Percentiles rank a stretch among this genome's conserved stretches.
Conservation (phyloP, 2,888 invertebrate species). For the Stegophylla sp. region DNA sequence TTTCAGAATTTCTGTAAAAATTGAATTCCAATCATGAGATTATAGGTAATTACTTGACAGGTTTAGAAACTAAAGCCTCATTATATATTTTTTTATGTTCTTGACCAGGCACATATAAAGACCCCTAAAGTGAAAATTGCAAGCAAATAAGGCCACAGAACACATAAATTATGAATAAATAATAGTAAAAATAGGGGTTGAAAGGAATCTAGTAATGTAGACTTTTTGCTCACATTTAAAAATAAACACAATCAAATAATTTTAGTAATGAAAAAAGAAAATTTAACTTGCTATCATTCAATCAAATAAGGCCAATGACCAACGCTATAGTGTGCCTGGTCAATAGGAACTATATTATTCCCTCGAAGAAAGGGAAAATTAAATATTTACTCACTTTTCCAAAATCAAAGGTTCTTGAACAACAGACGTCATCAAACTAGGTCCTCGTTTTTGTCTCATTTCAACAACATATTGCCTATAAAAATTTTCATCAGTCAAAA, state of each 20-base stretch:
- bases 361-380: constrained; percentile 8
- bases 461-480: constrained; percentile 53
- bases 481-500: constrained; percentile 32
- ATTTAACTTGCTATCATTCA: constrained; percentile 26
- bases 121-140: constrained; percentile 47
- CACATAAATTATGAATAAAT: constrained; percentile 29
- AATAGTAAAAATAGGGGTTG: constrained; percentile 45
- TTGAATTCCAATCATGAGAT: constrained; percentile 1
- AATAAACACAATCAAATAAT: constrained; percentile 52
- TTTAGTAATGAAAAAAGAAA: constrained; percentile 38
- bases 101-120: constrained; percentile 58
- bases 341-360: constrained; percentile 38
- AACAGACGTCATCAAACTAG: constrained; percentile 56
- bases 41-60: not conserved
- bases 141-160: constrained; percentile 30
- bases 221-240: constrained; percentile 52
- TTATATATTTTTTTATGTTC: constrained; percentile 36
- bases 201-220: constrained; percentile 48
- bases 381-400: constrained; percentile 54
- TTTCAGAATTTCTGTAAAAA: constrained; percentile 26
- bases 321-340: constrained; percentile 57
- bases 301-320: constrained; percentile 49
- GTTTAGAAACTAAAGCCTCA: not conserved
- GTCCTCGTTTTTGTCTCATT: constrained; percentile 56
- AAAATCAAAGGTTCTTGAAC: constrained; percentile 46